These are phyloP conservation scores for Steinernema scapterisci DNA, from an alignment of 2,888 invertebrate species.

Conservation along the genomic window DNA sequence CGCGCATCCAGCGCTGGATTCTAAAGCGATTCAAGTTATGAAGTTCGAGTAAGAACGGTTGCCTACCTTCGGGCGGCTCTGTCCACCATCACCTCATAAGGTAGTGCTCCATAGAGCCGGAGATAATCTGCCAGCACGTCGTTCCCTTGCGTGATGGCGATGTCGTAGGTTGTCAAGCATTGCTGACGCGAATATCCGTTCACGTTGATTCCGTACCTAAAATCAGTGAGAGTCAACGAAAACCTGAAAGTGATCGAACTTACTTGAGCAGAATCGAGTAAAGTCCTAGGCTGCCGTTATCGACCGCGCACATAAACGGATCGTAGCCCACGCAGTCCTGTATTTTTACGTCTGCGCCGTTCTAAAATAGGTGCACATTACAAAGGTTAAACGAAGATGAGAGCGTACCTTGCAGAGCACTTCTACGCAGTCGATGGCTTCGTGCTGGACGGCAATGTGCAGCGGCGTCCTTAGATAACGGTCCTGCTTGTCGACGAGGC, in stretches of 20 bases:
- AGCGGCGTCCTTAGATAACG: slow-evolving; percentile 15
- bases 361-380: not conserved
- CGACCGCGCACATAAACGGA: slow-evolving; percentile 21
- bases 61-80: not conserved
- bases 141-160: not conserved
- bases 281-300: not conserved
- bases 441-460: slow-evolving; percentile 53
- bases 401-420: not conserved
- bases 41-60: not conserved
- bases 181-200: not conserved
- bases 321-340: not conserved
- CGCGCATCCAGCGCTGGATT: slow-evolving; percentile 10
- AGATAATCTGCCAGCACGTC: not conserved
- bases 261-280: not conserved
- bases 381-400: not conserved
- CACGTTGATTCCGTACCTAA: not conserved
- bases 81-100: not conserved
- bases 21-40: not conserved
- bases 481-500: not conserved
- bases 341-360: not conserved
- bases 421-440: slow-evolving; percentile 37
- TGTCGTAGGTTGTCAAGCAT: not conserved
- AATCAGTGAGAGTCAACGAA: not conserved
- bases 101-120: not conserved
- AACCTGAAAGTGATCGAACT: not conserved